Base-by-base conservation (phyloP, 2,797 vertebrate genomes). In the Triplophysa yarkandensis region DNA sequence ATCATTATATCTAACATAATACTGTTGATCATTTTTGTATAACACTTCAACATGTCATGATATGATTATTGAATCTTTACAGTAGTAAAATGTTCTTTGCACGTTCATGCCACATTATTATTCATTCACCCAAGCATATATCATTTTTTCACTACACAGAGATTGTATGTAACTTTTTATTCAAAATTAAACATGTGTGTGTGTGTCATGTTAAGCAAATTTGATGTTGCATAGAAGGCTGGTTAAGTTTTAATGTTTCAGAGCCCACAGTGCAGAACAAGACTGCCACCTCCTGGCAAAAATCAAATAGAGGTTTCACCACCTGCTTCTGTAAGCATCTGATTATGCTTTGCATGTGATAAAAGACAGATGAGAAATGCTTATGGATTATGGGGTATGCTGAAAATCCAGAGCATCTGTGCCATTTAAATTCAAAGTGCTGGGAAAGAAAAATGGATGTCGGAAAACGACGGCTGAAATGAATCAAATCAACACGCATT, bases 201-300 rank as follows among this genome's bases (percentile, higher is more conserved):
- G 28, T 64, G 41, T 66, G 36, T 61, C 16, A 32, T 63, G 46
- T 65, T 62, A 80, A 84, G 83, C 55, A 75, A 77, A 71, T 46
- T 63, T 72, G 81, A 82, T 76, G 62, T 75, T 73, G 80, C 77
- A 85, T 78, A 21, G 80, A 83, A 82, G 74, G 84, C 83, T 88
- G 83, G 82, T 87, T 86, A 85, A 74, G n/a, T 43, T 84, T 85
- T 30, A 39, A 28, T 34, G 28, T 83, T 79, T 83, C 75, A 73
- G 73, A 78, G 65, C 64, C 57, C 72, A 81, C 86, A 86, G 4
- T 71, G 76, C 81, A 89, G 88, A 82, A 71, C 68, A 76, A 85
- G 87, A 90, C 89, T n/a, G n/a, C n/a, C n/a, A n/a, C n/a, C n/a
- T n/a, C n/a, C n/a, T n/a, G n/a, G n/a, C n/a, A n/a, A n/a, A n/a